Percentiles rank a stretch among this genome's conserved stretches.
Conservation (phyloP, 1,140 invertebrate species). For the Propsilocerus akamusi region DNA sequence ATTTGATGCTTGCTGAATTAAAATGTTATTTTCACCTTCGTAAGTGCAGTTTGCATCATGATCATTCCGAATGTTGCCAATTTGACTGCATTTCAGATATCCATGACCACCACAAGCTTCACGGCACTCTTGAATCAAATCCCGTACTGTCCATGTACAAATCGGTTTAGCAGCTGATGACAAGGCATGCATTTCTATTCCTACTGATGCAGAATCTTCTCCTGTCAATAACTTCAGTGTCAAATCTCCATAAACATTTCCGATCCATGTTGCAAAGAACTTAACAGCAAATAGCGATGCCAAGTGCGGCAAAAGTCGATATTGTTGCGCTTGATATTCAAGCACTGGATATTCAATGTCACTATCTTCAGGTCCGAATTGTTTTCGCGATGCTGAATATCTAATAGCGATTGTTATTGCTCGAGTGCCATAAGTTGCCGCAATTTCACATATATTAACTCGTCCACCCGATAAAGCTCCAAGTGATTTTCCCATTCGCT, state of each 20-base stretch:
- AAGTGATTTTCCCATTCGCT: constrained; percentile 60
- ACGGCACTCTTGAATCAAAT: too few relatives aligned
- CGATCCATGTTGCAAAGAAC: constrained; percentile 42
- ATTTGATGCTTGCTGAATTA: constrained; percentile 72
- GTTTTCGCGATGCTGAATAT: constrained; percentile 60
- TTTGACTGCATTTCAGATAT: too few relatives aligned
- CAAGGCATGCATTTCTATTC: constrained; percentile 47
- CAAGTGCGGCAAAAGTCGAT: constrained; percentile 57
- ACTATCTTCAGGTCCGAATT: constrained; percentile 45
- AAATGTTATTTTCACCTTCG: constrained; percentile 77
- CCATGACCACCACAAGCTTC: too few relatives aligned
- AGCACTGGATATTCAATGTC: too few relatives aligned
- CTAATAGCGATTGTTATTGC: constrained; percentile 60
- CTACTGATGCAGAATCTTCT: constrained; percentile 20
- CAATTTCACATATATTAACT: constrained; percentile 37
- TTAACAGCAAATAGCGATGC: constrained; percentile 48
- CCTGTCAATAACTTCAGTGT: constrained; percentile 27
- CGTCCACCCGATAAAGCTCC: constrained; percentile 70
- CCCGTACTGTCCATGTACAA: constrained; percentile 58
- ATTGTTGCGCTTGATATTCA: too few relatives aligned
- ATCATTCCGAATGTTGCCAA: constrained; percentile 56
- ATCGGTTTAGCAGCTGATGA: constrained; percentile 60
- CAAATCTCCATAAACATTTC: constrained; percentile 28
- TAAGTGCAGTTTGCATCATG: constrained; percentile 79
- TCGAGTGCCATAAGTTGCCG: constrained; percentile 40